Evolutionary conservation across 2,888 invertebrate species (phyloP).

Genomic region (Agriopis aurantiaria): DNA sequence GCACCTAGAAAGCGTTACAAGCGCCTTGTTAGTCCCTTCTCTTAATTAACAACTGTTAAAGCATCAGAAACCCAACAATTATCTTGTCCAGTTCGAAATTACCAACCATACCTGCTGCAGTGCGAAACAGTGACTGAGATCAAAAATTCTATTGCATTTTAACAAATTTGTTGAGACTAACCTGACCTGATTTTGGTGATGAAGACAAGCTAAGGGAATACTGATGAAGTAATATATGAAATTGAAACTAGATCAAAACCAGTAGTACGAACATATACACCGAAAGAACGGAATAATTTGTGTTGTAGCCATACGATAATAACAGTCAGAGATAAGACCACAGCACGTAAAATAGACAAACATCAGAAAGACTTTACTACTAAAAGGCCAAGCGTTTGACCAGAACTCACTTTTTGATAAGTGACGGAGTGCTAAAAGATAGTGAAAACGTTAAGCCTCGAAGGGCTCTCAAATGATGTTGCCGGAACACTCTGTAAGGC

Average conservation of each 20-base stretch:
- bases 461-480: neutral
- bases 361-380: no score
- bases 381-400: no score
- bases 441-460: neutral
- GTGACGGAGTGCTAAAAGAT: neutral
- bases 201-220: neutral
- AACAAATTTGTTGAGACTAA: neutral
- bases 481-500: neutral
- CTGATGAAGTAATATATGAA: neutral
- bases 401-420: no score
- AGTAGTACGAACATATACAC: no score
- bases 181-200: neutral
- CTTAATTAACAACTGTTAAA: constrained; percentile 55
- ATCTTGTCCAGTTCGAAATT: constrained; percentile 60
- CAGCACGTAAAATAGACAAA: no score
- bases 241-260: neutral
- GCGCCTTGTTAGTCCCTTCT: constrained; percentile 56
- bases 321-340: no score
- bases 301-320: no score
- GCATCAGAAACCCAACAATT: constrained; percentile 61
- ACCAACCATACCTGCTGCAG: constrained; percentile 31
- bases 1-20: constrained; percentile 47
- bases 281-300: no score
- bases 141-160: neutral
- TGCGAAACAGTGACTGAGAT: constrained; percentile 23